Evolutionary conservation across 1,140 invertebrate genomes (phyloP), one percentile per base, ranked within the genome.

Genomic region (Drosophila suzukii): DNA sequence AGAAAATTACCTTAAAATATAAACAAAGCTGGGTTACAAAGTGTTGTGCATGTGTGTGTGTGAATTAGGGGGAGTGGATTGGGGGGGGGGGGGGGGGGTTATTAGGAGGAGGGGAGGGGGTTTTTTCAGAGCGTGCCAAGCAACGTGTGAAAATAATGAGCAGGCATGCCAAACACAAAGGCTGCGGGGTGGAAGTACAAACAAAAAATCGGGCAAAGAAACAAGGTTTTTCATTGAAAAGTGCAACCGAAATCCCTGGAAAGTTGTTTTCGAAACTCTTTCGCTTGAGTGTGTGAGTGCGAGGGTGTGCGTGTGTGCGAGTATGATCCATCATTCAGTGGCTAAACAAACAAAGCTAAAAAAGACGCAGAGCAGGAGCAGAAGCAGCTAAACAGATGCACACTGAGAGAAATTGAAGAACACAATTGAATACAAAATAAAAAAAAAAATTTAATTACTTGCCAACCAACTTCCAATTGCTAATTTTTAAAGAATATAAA

Each of bases 91-190:
- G 15, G 15, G 32, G 4, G 6, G 24, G 6, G 3, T 6, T 10
- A 34, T 8, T 27, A 27, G 3, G 8, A 11, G 11, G 4, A 3
- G 27, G 0, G 12, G n/a, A 10, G 5, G 12, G n/a, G 39, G 20
- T 20, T 6, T 17, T 44, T 44, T 10, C 0, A 34, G 46, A 73
- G 79, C 80, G 80, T 83, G 80, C 63, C 80, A 65, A 38, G 83
- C 83, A 53, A 86, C 78, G 82, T 86, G 82, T 86, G 82, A 86
- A 86, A 86, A 86, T 86, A 86, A 86, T 86, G 82, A 86, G 83
- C 78, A 58, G 66, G 75, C 83, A 82, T 88, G 78, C 75, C 63
- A 66, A 79, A 44, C 83, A 88, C 83, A 86, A 86, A 71, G 50
- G 63, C 58, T 34, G 15, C 55, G 41, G 50, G 62, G 24, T 36